Percentiles rank a stretch among this genome's conserved stretches.
Evolutionary conservation across 1,140 invertebrate genomes (phyloP).

Genomic region (Oncopeltus fasciatus): DNA sequence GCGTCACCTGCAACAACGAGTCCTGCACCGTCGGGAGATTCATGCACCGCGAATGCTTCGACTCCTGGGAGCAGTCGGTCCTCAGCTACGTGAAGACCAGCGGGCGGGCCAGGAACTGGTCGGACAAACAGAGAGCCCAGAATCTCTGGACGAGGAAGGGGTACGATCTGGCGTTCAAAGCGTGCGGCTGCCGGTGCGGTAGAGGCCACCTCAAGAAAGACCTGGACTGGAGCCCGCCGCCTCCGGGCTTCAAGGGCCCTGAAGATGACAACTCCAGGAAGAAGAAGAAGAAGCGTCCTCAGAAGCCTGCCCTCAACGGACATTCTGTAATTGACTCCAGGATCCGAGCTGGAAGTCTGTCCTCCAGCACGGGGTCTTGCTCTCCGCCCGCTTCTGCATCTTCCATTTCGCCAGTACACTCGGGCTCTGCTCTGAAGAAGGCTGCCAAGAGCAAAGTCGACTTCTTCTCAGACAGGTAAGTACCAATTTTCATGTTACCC

Average conservation of each 20-base stretch:
- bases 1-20: conserved; percentile 91
- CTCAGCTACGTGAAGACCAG: conserved; percentile 76
- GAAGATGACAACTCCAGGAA: conserved; percentile 36
- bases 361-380: conserved; percentile 44
- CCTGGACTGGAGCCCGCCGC: conserved; percentile 72
- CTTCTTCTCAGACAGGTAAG: conserved; percentile 67
- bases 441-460: conserved; percentile 62
- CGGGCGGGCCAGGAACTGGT: conserved; percentile 81
- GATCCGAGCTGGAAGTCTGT: conserved; percentile 42
- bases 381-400: conserved; percentile 45
- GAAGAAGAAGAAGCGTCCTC: conserved; percentile 54
- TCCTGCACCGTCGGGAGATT: conserved; percentile 69
- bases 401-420: conserved; percentile 51
- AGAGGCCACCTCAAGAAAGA: conserved; percentile 87
- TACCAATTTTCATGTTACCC: no score
- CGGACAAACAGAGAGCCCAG: conserved; percentile 80
- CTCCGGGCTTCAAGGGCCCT: conserved; percentile 31
- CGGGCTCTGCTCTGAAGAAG: conserved; percentile 42
- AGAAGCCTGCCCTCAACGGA: conserved; percentile 35
- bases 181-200: conserved; percentile 74
- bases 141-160: conserved; percentile 96
- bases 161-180: conserved; percentile 83
- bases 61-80: conserved; percentile 78
- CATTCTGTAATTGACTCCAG: conserved; percentile 19
- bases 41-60: conserved; percentile 93